Percentiles rank a stretch among this genome's conserved stretches.
phyloP scores from a whole-genome alignment of 2,113 vertebrate genomes.

The Microcebus griseorufus region DNA sequence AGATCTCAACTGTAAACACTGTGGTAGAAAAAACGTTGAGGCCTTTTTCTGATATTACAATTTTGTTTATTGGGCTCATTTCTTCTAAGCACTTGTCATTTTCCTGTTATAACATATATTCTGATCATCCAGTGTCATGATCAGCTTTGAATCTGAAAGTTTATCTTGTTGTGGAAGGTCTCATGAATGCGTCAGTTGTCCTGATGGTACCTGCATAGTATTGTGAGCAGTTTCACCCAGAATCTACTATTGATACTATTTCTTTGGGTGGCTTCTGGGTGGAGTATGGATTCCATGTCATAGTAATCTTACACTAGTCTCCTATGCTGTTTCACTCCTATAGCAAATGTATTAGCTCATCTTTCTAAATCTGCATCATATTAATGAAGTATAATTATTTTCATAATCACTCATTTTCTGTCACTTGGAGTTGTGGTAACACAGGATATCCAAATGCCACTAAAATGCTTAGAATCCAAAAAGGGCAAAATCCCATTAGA shows the following conservation, averaged over 20 bases:
- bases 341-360: background rate
- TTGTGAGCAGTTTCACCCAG: conserved; percentile 74
- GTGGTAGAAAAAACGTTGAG: conserved; percentile 78
- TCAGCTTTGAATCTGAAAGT: conserved; percentile 85
- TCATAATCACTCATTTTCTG: background rate
- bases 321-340: background rate
- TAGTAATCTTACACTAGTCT: conserved; percentile 55
- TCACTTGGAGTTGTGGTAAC: background rate
- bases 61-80: conserved; percentile 77
- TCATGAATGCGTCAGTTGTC: conserved; percentile 85
- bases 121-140: conserved; percentile 90
- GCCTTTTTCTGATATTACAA: conserved; percentile 63
- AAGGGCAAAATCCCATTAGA: background rate
- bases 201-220: conserved; percentile 72
- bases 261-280: conserved; percentile 84
- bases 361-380: background rate
- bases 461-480: background rate
- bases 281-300: conserved; percentile 78
- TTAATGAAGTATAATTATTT: background rate
- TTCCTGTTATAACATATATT: conserved; percentile 82
- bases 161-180: conserved; percentile 74
- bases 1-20: conserved; percentile 80
- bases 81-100: conserved; percentile 81
- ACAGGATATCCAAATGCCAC: background rate
- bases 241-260: background rate